Evolutionary conservation across 2,113 vertebrate species (phyloP).

Genomic region (Hemiprocne comata): DNA sequence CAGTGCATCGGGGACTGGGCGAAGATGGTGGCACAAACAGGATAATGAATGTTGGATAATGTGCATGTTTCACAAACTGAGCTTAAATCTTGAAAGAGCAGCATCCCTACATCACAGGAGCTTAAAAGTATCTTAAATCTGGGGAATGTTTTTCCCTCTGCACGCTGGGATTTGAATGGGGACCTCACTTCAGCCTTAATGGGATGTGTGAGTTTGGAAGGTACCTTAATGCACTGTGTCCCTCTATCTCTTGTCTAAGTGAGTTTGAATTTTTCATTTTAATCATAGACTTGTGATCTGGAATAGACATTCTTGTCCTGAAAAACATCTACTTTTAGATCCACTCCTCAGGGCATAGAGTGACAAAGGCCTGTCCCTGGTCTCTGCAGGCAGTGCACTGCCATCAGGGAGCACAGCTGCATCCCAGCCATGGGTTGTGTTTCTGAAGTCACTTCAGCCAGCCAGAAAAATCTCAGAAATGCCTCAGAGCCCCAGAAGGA

Average conservation of each 20-base stretch:
- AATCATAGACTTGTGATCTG: slow-evolving; percentile 2
- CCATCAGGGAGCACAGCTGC: neutral
- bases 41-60: slow-evolving; percentile 15
- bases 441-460: neutral
- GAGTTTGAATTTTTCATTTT: slow-evolving; percentile 55
- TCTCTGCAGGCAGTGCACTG: neutral
- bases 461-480: neutral
- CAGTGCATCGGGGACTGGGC: neutral
- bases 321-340: neutral
- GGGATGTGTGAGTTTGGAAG: slow-evolving; percentile 5
- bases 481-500: neutral
- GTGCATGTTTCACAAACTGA: neutral
- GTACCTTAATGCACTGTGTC: neutral
- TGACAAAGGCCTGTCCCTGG: rapidly evolving
- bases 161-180: neutral
- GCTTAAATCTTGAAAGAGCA: slow-evolving; percentile 41
- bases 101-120: neutral
- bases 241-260: neutral
- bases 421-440: rapidly evolving
- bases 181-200: neutral
- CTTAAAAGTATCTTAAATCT: neutral
- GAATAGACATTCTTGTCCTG: slow-evolving; percentile 5
- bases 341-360: neutral
- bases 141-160: neutral
- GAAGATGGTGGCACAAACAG: slow-evolving; percentile 21